Conservation (phyloP, 2,888 invertebrate species). For the Erebia ligea region DNA sequence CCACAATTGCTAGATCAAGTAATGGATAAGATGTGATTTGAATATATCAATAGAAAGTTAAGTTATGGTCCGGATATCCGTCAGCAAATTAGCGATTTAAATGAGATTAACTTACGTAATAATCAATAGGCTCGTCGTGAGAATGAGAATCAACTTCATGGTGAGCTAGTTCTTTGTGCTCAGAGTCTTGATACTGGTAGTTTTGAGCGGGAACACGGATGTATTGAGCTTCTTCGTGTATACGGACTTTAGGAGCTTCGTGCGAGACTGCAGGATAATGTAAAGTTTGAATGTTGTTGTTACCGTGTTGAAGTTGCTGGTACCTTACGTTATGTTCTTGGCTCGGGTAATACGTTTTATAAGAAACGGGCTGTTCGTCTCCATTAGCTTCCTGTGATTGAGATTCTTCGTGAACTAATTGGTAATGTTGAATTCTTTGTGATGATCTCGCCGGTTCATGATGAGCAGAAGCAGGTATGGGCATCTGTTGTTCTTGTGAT, state of each 20-base stretch:
- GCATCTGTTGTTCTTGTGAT: constrained; percentile 37
- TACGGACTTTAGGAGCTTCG: constrained; percentile 49
- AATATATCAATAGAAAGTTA: constrained; percentile 71
- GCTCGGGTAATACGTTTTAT: constrained; percentile 46
- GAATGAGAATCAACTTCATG: constrained; percentile 55
- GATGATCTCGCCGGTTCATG: constrained; percentile 58
- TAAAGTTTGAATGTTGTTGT: constrained; percentile 39
- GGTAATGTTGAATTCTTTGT: constrained; percentile 60
- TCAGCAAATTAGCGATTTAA: constrained; percentile 44
- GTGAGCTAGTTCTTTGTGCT: constrained; percentile 48
- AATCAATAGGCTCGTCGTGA: constrained; percentile 72
- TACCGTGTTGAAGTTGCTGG: constrained; percentile 35
- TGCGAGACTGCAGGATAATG: constrained; percentile 52
- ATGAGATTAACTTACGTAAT: constrained; percentile 68
- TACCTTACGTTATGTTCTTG: constrained; percentile 38
- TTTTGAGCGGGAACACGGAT: constrained; percentile 45
- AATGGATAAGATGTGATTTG: constrained; percentile 46
- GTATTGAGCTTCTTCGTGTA: constrained; percentile 46
- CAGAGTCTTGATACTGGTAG: constrained; percentile 46
- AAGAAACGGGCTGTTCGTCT: constrained; percentile 50
- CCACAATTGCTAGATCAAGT: constrained; percentile 39
- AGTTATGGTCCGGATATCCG: constrained; percentile 57
- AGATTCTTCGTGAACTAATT: constrained; percentile 54
- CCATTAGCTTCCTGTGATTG: constrained; percentile 58
- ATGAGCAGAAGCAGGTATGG: constrained; percentile 15